Conservation (phyloP, 2,888 invertebrate species). For the Tiliacea citrago region DNA sequence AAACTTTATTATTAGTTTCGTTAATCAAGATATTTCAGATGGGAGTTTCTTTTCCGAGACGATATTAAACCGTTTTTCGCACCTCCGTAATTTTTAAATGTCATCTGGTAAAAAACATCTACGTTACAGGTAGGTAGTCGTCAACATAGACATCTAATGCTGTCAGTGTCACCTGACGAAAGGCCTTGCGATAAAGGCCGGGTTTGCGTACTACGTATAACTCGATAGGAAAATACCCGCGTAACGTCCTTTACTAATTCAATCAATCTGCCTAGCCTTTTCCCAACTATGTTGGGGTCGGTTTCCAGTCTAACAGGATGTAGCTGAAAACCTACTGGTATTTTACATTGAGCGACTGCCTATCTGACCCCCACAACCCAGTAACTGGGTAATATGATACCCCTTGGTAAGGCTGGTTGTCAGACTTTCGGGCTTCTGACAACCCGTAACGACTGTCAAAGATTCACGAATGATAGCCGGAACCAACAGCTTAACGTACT, state of each 20-base stretch:
- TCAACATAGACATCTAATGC: slow-evolving; percentile 52
- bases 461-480: too few relatives aligned
- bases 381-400: too few relatives aligned
- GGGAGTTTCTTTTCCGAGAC: neutral
- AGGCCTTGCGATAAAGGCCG: slow-evolving; percentile 40
- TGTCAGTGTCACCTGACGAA: slow-evolving; percentile 59
- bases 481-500: too few relatives aligned
- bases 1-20: slow-evolving; percentile 44
- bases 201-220: slow-evolving; percentile 18
- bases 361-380: too few relatives aligned
- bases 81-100: slow-evolving; percentile 23
- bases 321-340: too few relatives aligned
- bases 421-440: too few relatives aligned
- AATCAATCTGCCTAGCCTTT: too few relatives aligned
- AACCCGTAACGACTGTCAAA: too few relatives aligned
- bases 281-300: too few relatives aligned
- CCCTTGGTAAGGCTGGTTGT: too few relatives aligned
- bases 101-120: slow-evolving; percentile 11
- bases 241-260: slow-evolving; percentile 19
- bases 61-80: neutral
- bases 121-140: slow-evolving; percentile 16
- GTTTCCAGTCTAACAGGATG: too few relatives aligned
- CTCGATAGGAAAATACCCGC: slow-evolving; percentile 32
- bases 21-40: slow-evolving; percentile 14
- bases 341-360: too few relatives aligned